Evolutionary conservation across 2,113 vertebrate genomes (phyloP).

Genomic region (Ahaetulla prasina): DNA sequence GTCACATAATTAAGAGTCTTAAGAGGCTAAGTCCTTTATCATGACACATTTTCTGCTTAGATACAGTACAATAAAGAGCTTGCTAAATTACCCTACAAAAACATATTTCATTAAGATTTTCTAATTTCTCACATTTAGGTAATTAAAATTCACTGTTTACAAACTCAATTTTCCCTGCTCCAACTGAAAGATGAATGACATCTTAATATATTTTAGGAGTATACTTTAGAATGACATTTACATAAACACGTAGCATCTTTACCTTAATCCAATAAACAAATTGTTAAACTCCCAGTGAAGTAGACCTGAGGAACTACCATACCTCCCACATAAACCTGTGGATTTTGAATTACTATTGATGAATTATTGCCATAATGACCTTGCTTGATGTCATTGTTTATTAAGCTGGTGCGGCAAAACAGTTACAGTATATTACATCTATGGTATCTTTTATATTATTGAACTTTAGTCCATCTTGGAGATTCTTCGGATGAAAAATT

Average conservation of each 20-base stretch:
- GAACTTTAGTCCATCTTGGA: not conserved
- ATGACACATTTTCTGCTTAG: not conserved
- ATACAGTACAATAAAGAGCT: not conserved
- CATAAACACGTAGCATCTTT: not conserved
- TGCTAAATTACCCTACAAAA: not conserved
- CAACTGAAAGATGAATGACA: not conserved
- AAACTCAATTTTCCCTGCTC: not conserved
- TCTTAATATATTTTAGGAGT: not conserved
- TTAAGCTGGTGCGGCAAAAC: not conserved
- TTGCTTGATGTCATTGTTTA: not conserved
- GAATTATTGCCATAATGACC: not conserved
- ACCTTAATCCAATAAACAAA: not conserved
- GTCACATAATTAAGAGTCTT: no score
- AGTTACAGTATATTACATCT: not conserved
- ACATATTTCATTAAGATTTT: not conserved
- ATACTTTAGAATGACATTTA: not conserved
- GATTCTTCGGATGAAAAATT: not conserved
- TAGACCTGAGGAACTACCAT: not conserved
- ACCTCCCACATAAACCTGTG: not conserved
- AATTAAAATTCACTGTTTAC: not conserved
- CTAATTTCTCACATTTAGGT: not conserved
- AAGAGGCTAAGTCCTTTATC: not conserved
- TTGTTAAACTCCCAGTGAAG: not conserved
- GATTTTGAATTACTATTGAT: not conserved
- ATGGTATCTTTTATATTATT: not conserved